A percentile compares a stretch with the other conserved stretches of the same genome.
These are phyloP conservation scores for Sinocyclocheilus maitianheensis DNA, from an alignment of 2,113 vertebrate species.

Conservation along the genomic window DNA sequence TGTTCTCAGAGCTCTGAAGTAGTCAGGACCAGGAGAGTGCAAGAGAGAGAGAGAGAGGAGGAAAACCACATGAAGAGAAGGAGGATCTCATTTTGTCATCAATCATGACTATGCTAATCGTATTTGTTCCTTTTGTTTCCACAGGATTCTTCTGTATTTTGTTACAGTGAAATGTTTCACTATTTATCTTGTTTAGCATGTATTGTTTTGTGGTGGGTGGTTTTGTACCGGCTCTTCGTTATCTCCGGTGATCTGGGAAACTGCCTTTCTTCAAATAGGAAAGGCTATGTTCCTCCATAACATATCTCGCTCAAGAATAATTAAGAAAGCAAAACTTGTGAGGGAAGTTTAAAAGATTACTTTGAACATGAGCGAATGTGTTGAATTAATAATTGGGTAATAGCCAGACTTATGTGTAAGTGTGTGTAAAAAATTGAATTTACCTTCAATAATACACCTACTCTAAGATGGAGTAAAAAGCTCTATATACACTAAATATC, in stretches of 20 bases:
- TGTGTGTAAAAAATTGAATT: no score
- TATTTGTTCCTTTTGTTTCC: background rate
- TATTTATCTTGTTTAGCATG: background rate
- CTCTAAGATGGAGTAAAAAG: no score
- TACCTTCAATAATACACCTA: no score
- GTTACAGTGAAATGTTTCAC: background rate
- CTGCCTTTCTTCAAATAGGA: background rate
- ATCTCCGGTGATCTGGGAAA: background rate
- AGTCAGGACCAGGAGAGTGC: constrained; percentile 1
- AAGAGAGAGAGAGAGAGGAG: no score
- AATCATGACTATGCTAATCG: background rate
- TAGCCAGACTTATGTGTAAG: no score
- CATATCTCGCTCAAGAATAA: background rate
- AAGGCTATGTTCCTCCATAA: background rate
- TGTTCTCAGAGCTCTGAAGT: background rate
- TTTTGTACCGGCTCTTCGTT: background rate
- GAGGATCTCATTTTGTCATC: no score
- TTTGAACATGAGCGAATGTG: no score
- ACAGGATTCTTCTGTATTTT: background rate
- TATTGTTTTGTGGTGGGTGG: background rate
- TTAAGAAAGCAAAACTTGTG: no score
- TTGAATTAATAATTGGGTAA: no score
- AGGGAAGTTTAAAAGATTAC: no score
- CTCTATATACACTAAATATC: no score
- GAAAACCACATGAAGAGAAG: background rate